phyloP scores from a whole-genome alignment of 2,113 vertebrate species.

The Tachycineta bicolor region DNA sequence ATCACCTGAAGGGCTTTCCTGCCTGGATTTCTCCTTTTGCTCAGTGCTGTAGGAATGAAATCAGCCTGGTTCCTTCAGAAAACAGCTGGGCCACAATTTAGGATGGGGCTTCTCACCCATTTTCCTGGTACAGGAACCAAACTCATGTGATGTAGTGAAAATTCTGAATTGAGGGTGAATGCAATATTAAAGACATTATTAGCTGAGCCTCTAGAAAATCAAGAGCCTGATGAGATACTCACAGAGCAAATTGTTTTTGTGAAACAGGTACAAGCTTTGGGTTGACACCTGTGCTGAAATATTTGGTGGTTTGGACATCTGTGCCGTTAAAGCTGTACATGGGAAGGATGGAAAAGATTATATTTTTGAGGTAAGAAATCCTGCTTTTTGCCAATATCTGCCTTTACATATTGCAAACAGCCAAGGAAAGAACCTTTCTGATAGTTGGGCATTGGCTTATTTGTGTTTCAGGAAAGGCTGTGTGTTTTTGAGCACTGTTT shows the following conservation, averaged over 20 bases:
- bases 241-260: constrained; percentile 21
- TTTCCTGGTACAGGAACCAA: background rate
- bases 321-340: constrained; percentile 96
- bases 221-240: background rate
- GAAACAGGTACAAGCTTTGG: constrained; percentile 92
- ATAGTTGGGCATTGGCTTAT: background rate
- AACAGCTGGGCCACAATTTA: accelerated
- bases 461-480: constrained; percentile 5
- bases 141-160: background rate
- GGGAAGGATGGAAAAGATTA: constrained; percentile 98
- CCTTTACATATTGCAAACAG: background rate
- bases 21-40: background rate
- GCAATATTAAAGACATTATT: background rate
- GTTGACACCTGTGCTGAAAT: constrained; percentile 94
- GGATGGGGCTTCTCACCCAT: background rate
- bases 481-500: background rate
- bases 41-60: background rate
- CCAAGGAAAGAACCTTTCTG: background rate
- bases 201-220: background rate
- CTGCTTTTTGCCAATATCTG: background rate
- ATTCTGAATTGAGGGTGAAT: background rate
- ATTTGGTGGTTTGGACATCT: constrained; percentile 95
- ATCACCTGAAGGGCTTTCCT: background rate
- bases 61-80: background rate
- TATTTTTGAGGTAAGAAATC: constrained; percentile 90